Evolutionary conservation across 1,140 invertebrate species (phyloP).

Genomic region (Littorina saxatilis): DNA sequence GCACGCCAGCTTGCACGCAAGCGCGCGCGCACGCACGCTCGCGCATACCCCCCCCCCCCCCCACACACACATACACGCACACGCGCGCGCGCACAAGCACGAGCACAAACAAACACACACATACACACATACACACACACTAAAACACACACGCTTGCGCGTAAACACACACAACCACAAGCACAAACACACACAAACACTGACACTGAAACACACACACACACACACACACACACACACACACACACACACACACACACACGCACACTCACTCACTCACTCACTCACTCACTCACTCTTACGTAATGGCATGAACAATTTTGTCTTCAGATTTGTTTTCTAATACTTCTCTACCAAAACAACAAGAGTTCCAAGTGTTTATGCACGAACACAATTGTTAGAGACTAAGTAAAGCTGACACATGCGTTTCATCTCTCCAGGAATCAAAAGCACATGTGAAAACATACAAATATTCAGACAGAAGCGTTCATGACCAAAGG

Average conservation of each 20-base stretch:
- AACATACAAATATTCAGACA: too few relatives aligned
- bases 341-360: too few relatives aligned
- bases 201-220: slow-evolving; percentile 19
- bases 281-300: not conserved
- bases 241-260: not conserved
- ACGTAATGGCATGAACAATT: not conserved
- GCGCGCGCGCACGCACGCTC: slow-evolving; percentile 13
- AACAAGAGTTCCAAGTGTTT: not conserved
- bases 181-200: slow-evolving; percentile 28
- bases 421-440: too few relatives aligned
- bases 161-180: slow-evolving; percentile 10
- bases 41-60: not conserved
- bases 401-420: not conserved
- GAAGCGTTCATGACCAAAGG: too few relatives aligned
- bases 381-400: not conserved
- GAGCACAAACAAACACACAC: not conserved
- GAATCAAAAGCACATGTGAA: too few relatives aligned
- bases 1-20: not conserved
- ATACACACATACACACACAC: not conserved
- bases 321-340: not conserved
- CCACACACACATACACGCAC: not conserved
- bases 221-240: slow-evolving; percentile 11
- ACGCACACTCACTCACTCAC: not conserved
- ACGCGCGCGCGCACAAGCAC: not conserved
- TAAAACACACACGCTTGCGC: not conserved